Base-by-base conservation (phyloP, 2,113 vertebrate genomes). In the Hucho hucho region DNA sequence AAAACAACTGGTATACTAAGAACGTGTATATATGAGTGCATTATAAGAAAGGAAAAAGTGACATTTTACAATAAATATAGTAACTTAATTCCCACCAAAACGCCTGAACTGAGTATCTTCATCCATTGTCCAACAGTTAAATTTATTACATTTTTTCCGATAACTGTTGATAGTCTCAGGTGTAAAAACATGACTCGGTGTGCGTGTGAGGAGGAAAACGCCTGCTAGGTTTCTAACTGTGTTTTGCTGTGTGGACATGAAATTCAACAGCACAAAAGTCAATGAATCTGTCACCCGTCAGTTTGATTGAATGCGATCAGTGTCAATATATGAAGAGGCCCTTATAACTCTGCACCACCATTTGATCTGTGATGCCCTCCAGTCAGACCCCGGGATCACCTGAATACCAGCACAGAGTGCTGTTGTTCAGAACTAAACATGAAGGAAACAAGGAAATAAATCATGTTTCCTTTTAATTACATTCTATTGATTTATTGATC, bases 401-500 rank as follows among this genome's bases (percentile, higher is more conserved):
- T 82, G 73, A 84, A 87, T 84, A 73, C 73, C 72, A 37, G 77
- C 80, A 74, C 76, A 56, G 24, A 82, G 65, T 47, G 16, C 25
- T 74, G 69, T 84, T 65, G 14, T 69, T 82, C 76, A 75, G 75
- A 85, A 77, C 77, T 74, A 22, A 78, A 70, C 79, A 73, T 80
- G 47, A 0, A 71, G 83, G 61, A 82, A 66, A 53, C 32, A 79
- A 76, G 16, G 81, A 71, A 73, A 77, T 47, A 82, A 85, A 85
- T 87, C 79, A 64, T 85, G 82, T 87, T 90, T 88, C 76, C 84
- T 79, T 90, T 89, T 88, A 89, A 92, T 91, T 90, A 87, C 87
- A 83, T 86, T 80, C 71, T 83, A 91, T 91, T 90, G 90, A 92
- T 92, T 89, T 91, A 89, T 90, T 83, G 86, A 89, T 83, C 79